These are phyloP conservation scores for Drosophila buzzatii DNA, from an alignment of 2,888 invertebrate genomes.

Conservation along the genomic window DNA sequence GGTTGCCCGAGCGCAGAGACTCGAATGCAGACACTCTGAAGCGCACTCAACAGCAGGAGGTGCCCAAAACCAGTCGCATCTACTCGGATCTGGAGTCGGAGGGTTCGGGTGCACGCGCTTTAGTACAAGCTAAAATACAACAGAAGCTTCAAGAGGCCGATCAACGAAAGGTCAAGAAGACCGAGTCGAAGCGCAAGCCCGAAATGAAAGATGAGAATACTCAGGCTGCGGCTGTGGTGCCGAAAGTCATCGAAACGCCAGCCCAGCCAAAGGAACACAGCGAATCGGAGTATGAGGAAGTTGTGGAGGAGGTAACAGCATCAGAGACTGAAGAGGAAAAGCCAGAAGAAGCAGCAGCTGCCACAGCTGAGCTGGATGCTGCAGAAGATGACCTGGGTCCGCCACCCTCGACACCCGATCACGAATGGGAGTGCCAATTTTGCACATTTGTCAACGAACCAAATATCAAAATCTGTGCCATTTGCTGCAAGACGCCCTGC, in stretches of 20 bases:
- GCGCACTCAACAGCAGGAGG: slow-evolving; percentile 41
- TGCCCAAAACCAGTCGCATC: slow-evolving; percentile 74
- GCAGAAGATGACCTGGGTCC: slow-evolving; percentile 79
- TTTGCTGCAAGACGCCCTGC: slow-evolving; percentile 94
- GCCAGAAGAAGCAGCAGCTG: background rate
- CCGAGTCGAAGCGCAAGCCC: slow-evolving; percentile 43
- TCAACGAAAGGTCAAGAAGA: slow-evolving; percentile 47
- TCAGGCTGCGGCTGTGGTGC: slow-evolving; percentile 58
- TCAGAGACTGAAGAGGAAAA: slow-evolving; percentile 52
- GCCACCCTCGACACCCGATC: slow-evolving; percentile 86
- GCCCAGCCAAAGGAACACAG: slow-evolving; percentile 27
- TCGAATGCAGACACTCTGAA: slow-evolving; percentile 60
- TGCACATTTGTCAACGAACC: slow-evolving; percentile 95
- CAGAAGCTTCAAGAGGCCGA: slow-evolving; percentile 82
- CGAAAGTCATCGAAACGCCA: slow-evolving; percentile 35
- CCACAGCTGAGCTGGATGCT: slow-evolving; percentile 30
- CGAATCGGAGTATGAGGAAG: slow-evolving; percentile 59
- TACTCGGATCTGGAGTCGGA: slow-evolving; percentile 85
- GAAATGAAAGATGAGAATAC: slow-evolving; percentile 68
- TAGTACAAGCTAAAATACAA: slow-evolving; percentile 85
- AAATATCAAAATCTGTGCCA: slow-evolving; percentile 91
- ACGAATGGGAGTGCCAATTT: slow-evolving; percentile 94
- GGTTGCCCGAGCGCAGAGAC: slow-evolving; percentile 73
- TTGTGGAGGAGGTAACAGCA: slow-evolving; percentile 44
- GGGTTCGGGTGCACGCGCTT: slow-evolving; percentile 82